Conservation (phyloP, 2,113 vertebrate genomes). For the Myrmophylax atrothorax region DNA sequence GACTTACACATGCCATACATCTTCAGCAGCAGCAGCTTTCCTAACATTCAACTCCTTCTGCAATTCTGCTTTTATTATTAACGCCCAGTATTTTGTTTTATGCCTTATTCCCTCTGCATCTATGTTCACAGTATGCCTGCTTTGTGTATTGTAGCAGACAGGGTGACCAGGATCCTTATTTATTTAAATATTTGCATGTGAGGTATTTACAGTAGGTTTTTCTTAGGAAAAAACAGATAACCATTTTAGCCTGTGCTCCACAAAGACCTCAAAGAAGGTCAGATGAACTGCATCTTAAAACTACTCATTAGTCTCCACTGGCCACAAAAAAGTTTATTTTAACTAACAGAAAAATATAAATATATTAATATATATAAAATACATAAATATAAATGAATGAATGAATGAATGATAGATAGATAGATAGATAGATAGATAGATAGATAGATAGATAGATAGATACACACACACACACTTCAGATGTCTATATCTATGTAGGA, state of each 20-base stretch:
- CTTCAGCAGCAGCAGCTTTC: background rate
- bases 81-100: background rate
- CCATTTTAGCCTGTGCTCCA: background rate
- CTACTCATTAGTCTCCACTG: background rate
- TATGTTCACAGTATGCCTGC: background rate
- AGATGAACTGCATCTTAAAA: background rate
- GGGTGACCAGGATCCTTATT: background rate
- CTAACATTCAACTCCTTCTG: background rate
- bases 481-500: background rate
- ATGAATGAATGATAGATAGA: no score
- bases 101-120: background rate
- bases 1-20: background rate
- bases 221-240: background rate
- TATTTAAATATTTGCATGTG: background rate
- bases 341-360: background rate
- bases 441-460: no score
- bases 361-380: background rate
- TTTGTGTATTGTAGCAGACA: background rate
- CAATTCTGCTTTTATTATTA: background rate
- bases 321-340: background rate
- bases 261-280: background rate
- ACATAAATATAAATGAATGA: no score
- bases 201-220: background rate
- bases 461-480: background rate
- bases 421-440: no score